Percentiles rank a stretch among this genome's conserved stretches.
Evolutionary conservation across 2,113 vertebrate genomes (phyloP).

Genomic region (Saimiri boliviensis): DNA sequence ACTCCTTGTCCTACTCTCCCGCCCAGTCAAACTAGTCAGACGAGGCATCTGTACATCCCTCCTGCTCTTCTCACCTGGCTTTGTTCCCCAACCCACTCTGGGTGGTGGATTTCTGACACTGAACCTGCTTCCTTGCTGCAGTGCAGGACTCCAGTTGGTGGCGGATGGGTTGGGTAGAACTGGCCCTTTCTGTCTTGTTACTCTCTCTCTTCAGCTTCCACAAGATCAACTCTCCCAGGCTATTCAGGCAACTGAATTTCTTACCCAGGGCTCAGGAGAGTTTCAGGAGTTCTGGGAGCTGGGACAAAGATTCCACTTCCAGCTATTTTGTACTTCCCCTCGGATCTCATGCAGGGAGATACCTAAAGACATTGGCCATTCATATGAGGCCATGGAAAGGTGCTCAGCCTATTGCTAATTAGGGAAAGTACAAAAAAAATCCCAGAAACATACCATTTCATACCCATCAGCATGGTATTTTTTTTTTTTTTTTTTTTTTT

Average conservation of each 20-base stretch:
- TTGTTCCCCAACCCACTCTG: neutral
- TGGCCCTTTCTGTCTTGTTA: neutral
- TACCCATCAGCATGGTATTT: neutral
- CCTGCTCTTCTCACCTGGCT: neutral
- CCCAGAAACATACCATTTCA: neutral
- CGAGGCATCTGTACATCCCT: neutral
- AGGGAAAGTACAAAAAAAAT: constrained; percentile 35
- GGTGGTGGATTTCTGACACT: accelerated
- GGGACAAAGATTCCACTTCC: neutral
- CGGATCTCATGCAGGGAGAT: neutral
- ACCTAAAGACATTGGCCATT: neutral
- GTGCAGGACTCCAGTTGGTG: accelerated
- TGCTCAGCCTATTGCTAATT: neutral
- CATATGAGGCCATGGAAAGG: neutral
- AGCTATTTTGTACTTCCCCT: neutral
- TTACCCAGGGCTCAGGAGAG: neutral
- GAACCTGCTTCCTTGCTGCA: neutral
- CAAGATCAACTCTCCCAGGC: neutral
- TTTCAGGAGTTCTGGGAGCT: neutral
- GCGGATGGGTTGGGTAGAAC: neutral
- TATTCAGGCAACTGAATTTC: neutral
- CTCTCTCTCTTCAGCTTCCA: neutral
- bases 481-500: too few species aligned
- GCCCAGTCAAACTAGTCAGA: neutral
- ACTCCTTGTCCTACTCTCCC: neutral